These are phyloP conservation scores for Rhynchophorus ferrugineus DNA, from an alignment of 1,140 invertebrate species.

Conservation along the genomic window DNA sequence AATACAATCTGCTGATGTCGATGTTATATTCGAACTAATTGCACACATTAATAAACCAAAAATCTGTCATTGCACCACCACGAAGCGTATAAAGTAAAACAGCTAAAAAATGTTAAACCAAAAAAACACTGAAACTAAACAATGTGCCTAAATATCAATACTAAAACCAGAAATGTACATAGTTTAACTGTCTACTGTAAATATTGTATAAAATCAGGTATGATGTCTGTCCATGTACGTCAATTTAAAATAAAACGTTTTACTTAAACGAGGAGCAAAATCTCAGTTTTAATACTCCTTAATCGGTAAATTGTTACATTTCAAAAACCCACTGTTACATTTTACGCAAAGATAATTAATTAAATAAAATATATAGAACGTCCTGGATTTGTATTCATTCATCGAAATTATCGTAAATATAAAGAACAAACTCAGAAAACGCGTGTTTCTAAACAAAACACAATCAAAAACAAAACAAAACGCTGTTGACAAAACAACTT, in stretches of 20 bases:
- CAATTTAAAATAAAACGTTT: not conserved
- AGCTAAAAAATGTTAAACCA: not conserved
- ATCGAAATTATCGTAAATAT: not conserved
- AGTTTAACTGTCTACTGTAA: not conserved
- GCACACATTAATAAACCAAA: too few relatives aligned
- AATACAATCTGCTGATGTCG: slow-evolving; percentile 5
- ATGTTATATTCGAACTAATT: too few relatives aligned
- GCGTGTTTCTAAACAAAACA: not conserved
- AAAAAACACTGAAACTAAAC: slow-evolving; percentile 4
- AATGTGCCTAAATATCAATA: slow-evolving; percentile 3
- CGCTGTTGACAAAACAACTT: not conserved
- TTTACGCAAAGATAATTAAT: not conserved
- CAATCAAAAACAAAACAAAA: not conserved
- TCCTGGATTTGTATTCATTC: not conserved
- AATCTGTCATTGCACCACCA: too few relatives aligned
- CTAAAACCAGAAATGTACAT: not conserved
- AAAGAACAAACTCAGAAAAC: not conserved
- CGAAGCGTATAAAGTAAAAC: not conserved
- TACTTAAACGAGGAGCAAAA: too few relatives aligned
- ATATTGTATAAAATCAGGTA: slow-evolving; percentile 2
- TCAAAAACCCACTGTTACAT: slow-evolving; percentile 1
- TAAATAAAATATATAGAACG: not conserved
- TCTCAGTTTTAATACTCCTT: too few relatives aligned
- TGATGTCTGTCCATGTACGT: slow-evolving; percentile 4
- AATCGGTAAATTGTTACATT: not conserved